A percentile compares a stretch with the other conserved stretches of the same genome.
These are phyloP conservation scores for Abrostola triplasia DNA, from an alignment of 2,888 invertebrate genomes.

Conservation along the genomic window DNA sequence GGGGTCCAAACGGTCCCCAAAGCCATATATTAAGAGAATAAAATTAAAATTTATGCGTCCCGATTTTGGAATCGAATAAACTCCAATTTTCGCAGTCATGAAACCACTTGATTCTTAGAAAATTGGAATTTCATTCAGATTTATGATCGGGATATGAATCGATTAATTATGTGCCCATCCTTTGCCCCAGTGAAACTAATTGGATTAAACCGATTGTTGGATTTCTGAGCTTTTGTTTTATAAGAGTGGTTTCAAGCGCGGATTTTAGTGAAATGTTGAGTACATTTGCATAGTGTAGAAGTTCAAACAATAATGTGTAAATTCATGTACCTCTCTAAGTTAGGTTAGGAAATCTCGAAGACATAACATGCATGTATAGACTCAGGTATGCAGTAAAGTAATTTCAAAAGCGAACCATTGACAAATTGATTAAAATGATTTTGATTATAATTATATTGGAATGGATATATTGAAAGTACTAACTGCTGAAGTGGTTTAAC, in stretches of 20 bases:
- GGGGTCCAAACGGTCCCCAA: background rate
- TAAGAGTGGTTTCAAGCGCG: slow-evolving; percentile 1
- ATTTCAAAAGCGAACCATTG: too few relatives aligned
- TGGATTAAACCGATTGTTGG: slow-evolving; percentile 11
- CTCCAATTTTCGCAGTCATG: slow-evolving; percentile 13
- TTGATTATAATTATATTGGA: too few relatives aligned
- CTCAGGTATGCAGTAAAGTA: too few relatives aligned
- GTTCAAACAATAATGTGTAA: too few relatives aligned
- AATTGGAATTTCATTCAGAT: slow-evolving; percentile 21
- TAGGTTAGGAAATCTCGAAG: too few relatives aligned
- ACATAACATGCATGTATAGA: too few relatives aligned
- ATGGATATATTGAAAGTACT: too few relatives aligned
- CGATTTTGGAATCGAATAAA: slow-evolving; percentile 22
- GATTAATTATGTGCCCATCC: slow-evolving; percentile 16
- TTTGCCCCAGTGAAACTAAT: slow-evolving; percentile 11
- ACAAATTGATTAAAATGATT: too few relatives aligned
- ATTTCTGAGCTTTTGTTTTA: slow-evolving; percentile 5
- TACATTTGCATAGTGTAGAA: too few relatives aligned
- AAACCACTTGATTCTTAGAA: slow-evolving; percentile 7
- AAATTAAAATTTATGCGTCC: slow-evolving; percentile 22
- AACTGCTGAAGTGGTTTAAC: too few relatives aligned
- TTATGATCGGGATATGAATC: slow-evolving; percentile 26
- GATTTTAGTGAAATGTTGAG: too few relatives aligned
- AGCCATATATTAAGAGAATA: slow-evolving; percentile 6
- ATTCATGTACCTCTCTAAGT: too few relatives aligned